These are phyloP conservation scores for Octonoba sinensis DNA, from an alignment of 2,888 invertebrate genomes.

Conservation along the genomic window DNA sequence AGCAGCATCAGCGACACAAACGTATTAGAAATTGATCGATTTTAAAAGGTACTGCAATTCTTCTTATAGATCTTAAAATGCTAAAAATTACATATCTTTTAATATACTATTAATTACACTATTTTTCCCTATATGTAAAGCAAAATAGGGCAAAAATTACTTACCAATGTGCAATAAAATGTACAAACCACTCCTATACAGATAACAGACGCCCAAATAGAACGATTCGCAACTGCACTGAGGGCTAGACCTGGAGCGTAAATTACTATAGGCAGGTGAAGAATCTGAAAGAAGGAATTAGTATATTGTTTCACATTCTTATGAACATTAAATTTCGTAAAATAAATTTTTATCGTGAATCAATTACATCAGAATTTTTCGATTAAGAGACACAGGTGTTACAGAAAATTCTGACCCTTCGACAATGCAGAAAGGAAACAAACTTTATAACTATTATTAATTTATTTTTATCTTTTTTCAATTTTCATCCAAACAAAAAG, in stretches of 20 bases:
- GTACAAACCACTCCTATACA: conserved; percentile 89
- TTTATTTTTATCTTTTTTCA: no score
- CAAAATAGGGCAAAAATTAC: conserved; percentile 72
- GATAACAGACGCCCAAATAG: conserved; percentile 82
- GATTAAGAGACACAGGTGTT: no score
- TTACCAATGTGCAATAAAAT: conserved; percentile 89
- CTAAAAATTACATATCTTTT: no score
- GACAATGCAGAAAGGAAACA: no score
- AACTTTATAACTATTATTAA: not conserved
- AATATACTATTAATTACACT: conserved; percentile 83
- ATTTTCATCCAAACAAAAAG: no score
- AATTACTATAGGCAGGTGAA: conserved; percentile 81
- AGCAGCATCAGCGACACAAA: no score
- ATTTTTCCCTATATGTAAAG: conserved; percentile 78
- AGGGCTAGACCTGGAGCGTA: conserved; percentile 90
- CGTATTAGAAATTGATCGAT: no score
- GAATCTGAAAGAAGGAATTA: conserved; percentile 65
- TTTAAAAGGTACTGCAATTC: no score
- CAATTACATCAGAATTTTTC: no score
- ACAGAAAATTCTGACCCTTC: no score
- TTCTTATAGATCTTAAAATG: no score
- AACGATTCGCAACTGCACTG: conserved; percentile 84
- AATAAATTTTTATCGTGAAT: no score
- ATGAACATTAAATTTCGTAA: not conserved
- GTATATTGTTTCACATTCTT: not conserved